Conservation (phyloP, 2,888 invertebrate species). For the Stenodema calcarata region DNA sequence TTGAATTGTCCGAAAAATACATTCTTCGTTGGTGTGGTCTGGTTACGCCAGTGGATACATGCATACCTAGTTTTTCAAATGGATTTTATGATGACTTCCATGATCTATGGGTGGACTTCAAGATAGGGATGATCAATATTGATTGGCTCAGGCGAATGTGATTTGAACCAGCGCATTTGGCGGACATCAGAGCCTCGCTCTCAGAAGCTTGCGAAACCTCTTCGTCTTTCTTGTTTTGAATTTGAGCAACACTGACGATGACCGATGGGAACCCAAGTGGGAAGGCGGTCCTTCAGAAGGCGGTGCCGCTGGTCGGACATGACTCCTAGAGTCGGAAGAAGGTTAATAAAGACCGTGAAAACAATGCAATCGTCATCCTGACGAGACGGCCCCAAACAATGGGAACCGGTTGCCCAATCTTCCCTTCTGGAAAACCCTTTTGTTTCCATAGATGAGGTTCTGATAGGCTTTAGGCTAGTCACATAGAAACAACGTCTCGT, state of each 20-base stretch:
- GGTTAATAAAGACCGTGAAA: background rate
- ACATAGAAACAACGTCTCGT: background rate
- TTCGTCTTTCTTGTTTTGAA: background rate
- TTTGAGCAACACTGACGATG: background rate
- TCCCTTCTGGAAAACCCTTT: background rate
- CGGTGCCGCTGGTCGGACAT: background rate
- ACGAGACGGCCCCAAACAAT: background rate
- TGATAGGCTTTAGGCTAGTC: background rate
- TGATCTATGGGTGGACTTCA: too few relatives aligned
- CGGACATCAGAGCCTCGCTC: too few relatives aligned
- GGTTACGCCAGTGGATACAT: too few relatives aligned
- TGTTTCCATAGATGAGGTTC: constrained; percentile 9
- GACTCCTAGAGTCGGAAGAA: background rate
- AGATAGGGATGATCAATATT: too few relatives aligned
- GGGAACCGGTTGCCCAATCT: constrained; percentile 2
- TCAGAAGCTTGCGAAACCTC: background rate
- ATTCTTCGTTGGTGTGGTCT: too few relatives aligned
- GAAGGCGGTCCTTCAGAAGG: background rate
- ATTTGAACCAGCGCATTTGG: too few relatives aligned
- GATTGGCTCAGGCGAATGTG: too few relatives aligned
- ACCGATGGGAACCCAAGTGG: background rate
- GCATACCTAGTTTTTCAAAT: too few relatives aligned
- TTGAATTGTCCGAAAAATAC: too few relatives aligned
- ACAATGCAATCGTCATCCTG: constrained; percentile 16
- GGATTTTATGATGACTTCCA: too few relatives aligned